phyloP scores from a whole-genome alignment of 2,888 invertebrate genomes.

The Lithophane leautieri region DNA sequence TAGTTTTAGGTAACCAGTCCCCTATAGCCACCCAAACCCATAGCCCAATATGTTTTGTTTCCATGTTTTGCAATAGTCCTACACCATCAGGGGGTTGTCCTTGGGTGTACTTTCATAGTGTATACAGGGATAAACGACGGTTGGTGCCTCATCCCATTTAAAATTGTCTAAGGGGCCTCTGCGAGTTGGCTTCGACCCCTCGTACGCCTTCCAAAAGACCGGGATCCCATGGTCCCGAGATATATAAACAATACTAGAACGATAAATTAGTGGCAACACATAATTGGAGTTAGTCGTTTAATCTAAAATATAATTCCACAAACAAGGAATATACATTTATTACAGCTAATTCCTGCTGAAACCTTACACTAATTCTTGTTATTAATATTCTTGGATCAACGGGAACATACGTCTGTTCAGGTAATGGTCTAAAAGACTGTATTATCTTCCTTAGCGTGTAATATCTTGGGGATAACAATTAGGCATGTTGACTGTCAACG shows the following conservation, averaged over 20 bases:
- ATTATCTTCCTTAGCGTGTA: constrained; percentile 29
- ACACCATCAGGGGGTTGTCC: too few species aligned
- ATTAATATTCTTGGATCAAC: constrained; percentile 10
- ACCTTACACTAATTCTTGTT: constrained; percentile 20
- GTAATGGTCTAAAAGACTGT: constrained; percentile 3
- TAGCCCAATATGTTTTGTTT: too few species aligned
- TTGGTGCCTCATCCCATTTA: too few species aligned
- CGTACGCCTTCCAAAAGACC: too few species aligned
- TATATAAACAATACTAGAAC: not conserved
- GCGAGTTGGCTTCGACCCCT: too few species aligned
- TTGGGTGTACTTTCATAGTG: too few species aligned
- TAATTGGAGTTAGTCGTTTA: constrained; percentile 10
- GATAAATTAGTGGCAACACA: not conserved
- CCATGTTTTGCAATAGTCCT: too few species aligned
- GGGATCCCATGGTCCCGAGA: too few species aligned
- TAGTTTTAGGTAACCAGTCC: too few species aligned
- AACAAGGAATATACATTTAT: constrained; percentile 9
- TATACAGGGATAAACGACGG: too few species aligned
- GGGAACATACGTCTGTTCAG: constrained; percentile 20
- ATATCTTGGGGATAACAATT: constrained; percentile 35
- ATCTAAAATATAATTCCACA: constrained; percentile 15
- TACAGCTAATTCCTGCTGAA: constrained; percentile 25
- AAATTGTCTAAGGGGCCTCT: too few species aligned
- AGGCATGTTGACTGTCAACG: constrained; percentile 36
- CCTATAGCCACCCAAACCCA: too few species aligned